Evolutionary conservation across 2,888 invertebrate genomes (phyloP), one percentile per base, ranked within the genome.

Genomic region (Adineta ricciae): DNA sequence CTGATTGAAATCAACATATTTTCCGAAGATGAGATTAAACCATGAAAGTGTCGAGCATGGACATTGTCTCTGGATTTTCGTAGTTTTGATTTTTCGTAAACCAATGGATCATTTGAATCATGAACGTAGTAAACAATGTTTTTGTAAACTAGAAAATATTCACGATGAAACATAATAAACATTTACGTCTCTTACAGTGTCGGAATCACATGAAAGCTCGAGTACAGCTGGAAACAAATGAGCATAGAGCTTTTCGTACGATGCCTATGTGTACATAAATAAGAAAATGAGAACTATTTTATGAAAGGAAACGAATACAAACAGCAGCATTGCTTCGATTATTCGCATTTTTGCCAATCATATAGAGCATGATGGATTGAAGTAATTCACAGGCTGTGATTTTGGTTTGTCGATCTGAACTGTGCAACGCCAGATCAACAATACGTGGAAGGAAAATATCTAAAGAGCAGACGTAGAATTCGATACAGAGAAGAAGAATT

Each of bases 351-450:
- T 91, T 91, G 32, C 93, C 94, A 50, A 94, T 89, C 87, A 93
- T 91, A 86, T 93, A 92, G 83, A 93, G 89, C 8, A 93, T 90
- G 38, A 93, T 88, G 0, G 93, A 92, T 89, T 94, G 94, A 0
- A 94, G 90, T 9, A 93, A 89, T 90, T 94, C 94, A 88, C 94
- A 93, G 0, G 94, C 93, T 9, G 93, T 92, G 14, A 94, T 91
- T 89, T 93, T 93, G 0, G 93, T 93, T 88, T 93, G 93, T 24
- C 93, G 91, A 88, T 94, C 93, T 86, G 93, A 93, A 11, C 93
- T 93, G 85, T 91, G 91, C 54, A 92, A 88, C 0, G 93, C 93
- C 83, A 94, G 89, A 84, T 93, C 92, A 16, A 93, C 91, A 49
- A 94, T 90, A 86, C 93, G 91, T 0, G 94, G 93, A 64, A 94